Evolutionary conservation across 2,888 invertebrate genomes (phyloP), one percentile per base, ranked within the genome.

Genomic region (Synergus laeviventris): DNA sequence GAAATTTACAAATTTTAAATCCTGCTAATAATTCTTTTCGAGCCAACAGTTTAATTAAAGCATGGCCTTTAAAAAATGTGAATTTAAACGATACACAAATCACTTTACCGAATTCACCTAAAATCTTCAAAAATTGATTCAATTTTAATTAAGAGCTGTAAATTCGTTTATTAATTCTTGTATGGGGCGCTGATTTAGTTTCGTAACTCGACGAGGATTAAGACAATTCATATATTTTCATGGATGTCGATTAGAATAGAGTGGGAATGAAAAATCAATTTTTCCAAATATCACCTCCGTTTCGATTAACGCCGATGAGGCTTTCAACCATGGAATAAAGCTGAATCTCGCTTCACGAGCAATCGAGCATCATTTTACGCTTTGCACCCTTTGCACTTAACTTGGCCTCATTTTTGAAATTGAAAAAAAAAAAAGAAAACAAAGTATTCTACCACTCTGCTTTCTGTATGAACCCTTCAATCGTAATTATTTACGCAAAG

Each of bases 301-400:
- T 45, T 66, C 66, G 42, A 21, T 56, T 24, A 56, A 56, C 5
- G 56, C 56, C 5, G 21, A 24, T 12, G n/a, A 45, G 24, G 16
- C 14, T 45, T 14, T 1, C 14, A 45, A 24, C 21, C 21, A 18
- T 14, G 5, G 14, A 42, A 64, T 64, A 64, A 39, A 64, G 64
- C 64, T 18, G 64, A 9, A 12, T 39, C 38, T 18, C 18, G 64
- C 64, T 64, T 64, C 39, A 64, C 64, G 64, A 64, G 64, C 39
- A n/a, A 64, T 64, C 39, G 39, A 64, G 39, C 42, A 64, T 39
- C 12, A 64, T 31, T 66, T 66, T 24, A 66, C 42, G 21, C 66
- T 66, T 66, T 66, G 24, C 42, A 42, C 14, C 24, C 14, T 18
- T 66, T 45, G 21, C 21, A 21, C 12, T 24, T 24, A 8, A 66